Base-by-base conservation (phyloP, 2,113 vertebrate genomes). In the Anseranas semipalmata region DNA sequence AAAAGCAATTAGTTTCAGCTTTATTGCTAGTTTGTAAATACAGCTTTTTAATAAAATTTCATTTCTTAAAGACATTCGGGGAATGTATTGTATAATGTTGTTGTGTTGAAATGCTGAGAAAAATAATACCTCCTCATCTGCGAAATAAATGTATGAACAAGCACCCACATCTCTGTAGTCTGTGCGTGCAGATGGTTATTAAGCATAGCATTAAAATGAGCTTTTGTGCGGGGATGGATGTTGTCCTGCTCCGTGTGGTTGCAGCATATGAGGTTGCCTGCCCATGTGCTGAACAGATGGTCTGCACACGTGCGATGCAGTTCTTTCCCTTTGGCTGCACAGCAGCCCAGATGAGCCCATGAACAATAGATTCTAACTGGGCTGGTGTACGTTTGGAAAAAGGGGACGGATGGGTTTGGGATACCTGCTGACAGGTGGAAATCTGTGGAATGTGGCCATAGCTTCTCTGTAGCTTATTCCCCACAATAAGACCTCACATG, bases 271-370 rank as follows among this genome's bases (percentile, higher is more conserved):
- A 75, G 32, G 30, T 28, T 71, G 33, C 32, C n/a, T 80, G n/a
- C 18, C 48, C 2, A 0, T 17, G 24, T 18, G 16, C 67, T 35
- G 17, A 39, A 68, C 28, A 58, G 33, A 8, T 46, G 33, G 37
- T 22, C 25, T 71, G 15, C n/a, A 10, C 43, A 24, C 0, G 0
- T 25, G 32, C 22, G 58, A 16, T 19, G 27, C 12, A 37, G 33
- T 52, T 32, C 53, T 78, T 83, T 32, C 15, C 21, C 70, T 32
- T 58, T 48, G n/a, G 17, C 39, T n/a, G 22, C 0, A 1, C 8
- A 9, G 56, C 74, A 66, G n/a, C 39, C 63, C 9, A 16, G 39
- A 50, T 30, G 16, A 81, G 14, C 24, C 13, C 17, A 17, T 27
- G 27, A 76, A 62, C 30, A 55, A 27, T 55, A n/a, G 9, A 55